These are phyloP conservation scores for Epinephelus coioides DNA, from an alignment of 2,797 vertebrate species.

Conservation along the genomic window DNA sequence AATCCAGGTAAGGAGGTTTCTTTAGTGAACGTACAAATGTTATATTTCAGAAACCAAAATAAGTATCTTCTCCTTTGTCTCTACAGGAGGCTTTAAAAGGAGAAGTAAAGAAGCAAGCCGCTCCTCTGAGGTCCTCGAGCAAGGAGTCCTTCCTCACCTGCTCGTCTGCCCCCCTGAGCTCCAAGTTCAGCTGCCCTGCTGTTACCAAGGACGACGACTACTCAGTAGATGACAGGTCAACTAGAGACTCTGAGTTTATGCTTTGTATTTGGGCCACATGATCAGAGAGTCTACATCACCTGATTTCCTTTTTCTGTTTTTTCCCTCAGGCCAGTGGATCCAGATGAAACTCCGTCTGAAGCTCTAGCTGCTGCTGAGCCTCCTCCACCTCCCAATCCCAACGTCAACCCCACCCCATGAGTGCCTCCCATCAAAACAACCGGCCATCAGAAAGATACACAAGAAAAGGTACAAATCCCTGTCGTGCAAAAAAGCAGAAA, in stretches of 20 bases:
- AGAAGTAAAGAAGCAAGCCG: conserved; percentile 47
- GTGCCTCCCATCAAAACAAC: conserved; percentile 22
- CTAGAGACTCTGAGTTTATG: background rate
- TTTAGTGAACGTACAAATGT: background rate
- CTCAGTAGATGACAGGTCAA: conserved; percentile 62
- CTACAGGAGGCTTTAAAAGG: conserved; percentile 66
- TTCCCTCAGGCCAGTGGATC: conserved; percentile 49
- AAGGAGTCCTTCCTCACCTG: conserved; percentile 39
- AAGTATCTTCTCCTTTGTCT: background rate
- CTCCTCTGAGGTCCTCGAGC: conserved; percentile 12
- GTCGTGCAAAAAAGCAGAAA: background rate
- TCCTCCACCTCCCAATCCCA: background rate
- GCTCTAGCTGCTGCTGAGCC: conserved; percentile 23
- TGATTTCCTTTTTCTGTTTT: background rate
- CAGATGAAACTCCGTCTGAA: conserved; percentile 40
- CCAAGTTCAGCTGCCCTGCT: conserved; percentile 57
- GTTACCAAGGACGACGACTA: conserved; percentile 39
- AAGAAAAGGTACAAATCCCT: conserved; percentile 61
- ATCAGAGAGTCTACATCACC: background rate
- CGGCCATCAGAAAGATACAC: conserved; percentile 30
- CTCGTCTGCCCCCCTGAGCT: conserved; percentile 43
- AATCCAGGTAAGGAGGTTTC: conserved; percentile 74
- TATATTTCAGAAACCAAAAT: background rate
- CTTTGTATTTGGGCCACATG: background rate
- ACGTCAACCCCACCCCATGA: conserved; percentile 15